Percentiles rank a stretch among this genome's conserved stretches.
phyloP scores from a whole-genome alignment of 2,888 invertebrate species.

The Hemithea aestivaria region DNA sequence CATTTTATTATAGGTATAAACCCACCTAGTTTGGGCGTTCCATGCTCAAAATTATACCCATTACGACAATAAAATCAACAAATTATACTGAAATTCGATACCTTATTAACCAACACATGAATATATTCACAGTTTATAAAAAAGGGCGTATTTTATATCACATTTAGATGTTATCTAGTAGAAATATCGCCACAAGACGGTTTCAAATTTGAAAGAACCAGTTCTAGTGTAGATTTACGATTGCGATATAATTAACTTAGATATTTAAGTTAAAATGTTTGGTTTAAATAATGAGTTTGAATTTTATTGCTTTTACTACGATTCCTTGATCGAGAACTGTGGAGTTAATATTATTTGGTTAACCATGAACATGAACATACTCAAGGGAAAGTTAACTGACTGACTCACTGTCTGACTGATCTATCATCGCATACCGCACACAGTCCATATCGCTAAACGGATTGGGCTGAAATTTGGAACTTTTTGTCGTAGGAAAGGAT shows the following conservation, averaged over 20 bases:
- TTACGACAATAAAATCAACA: slow-evolving; percentile 5
- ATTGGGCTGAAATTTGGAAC: no score
- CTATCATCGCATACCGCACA: no score
- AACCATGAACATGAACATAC: no score
- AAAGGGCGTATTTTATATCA: slow-evolving; percentile 21
- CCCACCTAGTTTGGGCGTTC: slow-evolving; percentile 3
- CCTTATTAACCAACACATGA: slow-evolving; percentile 12
- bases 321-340: slow-evolving; percentile 7
- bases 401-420: no score
- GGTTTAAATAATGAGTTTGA: slow-evolving; percentile 33
- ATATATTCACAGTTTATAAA: slow-evolving; percentile 19
- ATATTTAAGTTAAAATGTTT: slow-evolving; percentile 36
- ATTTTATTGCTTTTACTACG: slow-evolving; percentile 10
- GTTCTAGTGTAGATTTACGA: slow-evolving; percentile 30
- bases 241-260: slow-evolving; percentile 34
- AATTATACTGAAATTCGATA: slow-evolving; percentile 19
- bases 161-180: slow-evolving; percentile 19
- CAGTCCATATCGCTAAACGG: no score
- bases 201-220: slow-evolving; percentile 22
- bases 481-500: no score
- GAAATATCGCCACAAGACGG: slow-evolving; percentile 12
- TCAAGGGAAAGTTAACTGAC: no score
- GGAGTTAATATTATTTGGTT: slow-evolving; percentile 9
- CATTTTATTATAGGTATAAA: no score
- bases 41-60: no score